Conservation (phyloP, 2,888 invertebrate species). For the Tolmerus cingulatus region DNA sequence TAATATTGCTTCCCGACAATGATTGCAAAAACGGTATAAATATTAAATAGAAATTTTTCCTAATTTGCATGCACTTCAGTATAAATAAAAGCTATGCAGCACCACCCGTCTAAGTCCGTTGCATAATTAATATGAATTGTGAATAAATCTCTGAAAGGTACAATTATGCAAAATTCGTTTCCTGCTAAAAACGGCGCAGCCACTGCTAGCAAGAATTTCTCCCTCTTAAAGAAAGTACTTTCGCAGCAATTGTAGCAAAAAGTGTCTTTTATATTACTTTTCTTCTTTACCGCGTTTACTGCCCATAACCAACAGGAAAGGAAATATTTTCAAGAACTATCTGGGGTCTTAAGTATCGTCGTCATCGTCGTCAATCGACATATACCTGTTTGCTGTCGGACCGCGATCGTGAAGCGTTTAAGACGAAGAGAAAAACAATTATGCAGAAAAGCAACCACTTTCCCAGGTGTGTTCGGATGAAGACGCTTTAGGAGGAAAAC, state of each 20-base stretch:
- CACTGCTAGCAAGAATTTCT: not conserved
- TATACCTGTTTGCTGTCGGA: not conserved
- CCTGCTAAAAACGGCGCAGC: not conserved
- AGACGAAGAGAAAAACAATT: not conserved
- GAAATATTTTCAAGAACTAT: slow-evolving; percentile 8
- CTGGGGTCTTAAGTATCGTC: not conserved
- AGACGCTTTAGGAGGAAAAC: not conserved
- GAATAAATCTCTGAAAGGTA: slow-evolving; percentile 13
- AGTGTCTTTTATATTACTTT: not conserved
- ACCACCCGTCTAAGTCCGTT: not conserved
- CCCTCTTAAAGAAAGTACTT: slow-evolving; percentile 21
- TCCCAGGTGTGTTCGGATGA: slow-evolving; percentile 9
- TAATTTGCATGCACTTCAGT: not conserved
- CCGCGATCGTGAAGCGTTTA: not conserved
- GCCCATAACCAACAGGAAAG: not conserved
- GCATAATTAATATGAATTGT: slow-evolving; percentile 20
- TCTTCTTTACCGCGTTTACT: not conserved
- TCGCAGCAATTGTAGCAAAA: slow-evolving; percentile 25
- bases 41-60: not conserved
- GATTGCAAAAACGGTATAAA: not conserved
- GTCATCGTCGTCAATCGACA: not conserved
- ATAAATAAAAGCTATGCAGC: not conserved
- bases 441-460: not conserved
- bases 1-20: not conserved
- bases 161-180: slow-evolving; percentile 34